Conservation (phyloP, 2,797 vertebrate genomes). For the Spizella passerina region DNA sequence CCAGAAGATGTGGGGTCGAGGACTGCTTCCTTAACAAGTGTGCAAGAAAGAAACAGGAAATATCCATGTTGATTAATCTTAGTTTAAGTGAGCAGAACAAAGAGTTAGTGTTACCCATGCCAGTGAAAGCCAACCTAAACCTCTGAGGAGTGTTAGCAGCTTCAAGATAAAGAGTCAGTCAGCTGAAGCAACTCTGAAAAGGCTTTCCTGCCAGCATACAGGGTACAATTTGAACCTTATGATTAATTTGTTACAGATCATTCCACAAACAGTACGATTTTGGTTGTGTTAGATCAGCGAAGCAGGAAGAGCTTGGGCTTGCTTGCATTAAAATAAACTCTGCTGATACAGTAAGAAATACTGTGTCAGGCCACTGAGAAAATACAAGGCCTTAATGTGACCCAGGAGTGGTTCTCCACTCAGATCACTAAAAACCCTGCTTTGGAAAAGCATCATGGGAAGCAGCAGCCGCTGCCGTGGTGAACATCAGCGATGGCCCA, state of each 20-base stretch:
- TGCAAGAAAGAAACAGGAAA: conserved; percentile 51
- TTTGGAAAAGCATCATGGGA: conserved; percentile 29
- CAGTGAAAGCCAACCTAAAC: conserved; percentile 43
- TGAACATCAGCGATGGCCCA: conserved; percentile 20
- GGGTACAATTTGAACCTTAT: background rate
- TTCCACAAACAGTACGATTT: conserved; percentile 7
- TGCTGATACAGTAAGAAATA: conserved; percentile 22
- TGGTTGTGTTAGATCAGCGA: conserved; percentile 41
- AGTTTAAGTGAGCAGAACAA: conserved; percentile 24
- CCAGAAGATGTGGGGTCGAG: background rate
- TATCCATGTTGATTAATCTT: conserved; percentile 13
- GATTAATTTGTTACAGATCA: conserved; percentile 40
- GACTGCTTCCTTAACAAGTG: conserved; percentile 50
- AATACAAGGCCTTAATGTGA: conserved; percentile 2
- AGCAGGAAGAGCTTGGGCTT: conserved; percentile 35
- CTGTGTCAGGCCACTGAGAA: conserved; percentile 6
- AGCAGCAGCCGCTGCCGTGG: background rate
- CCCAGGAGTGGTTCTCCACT: background rate
- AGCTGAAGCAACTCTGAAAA: conserved; percentile 46
- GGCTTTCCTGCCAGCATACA: conserved; percentile 18
- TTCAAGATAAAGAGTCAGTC: conserved; percentile 50
- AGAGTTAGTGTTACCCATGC: conserved; percentile 41
- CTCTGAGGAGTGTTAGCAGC: conserved; percentile 43
- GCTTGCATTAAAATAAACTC: conserved; percentile 17
- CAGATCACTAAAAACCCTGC: background rate